Conservation (phyloP, 2,888 invertebrate species). For the Dascillus cervinus region DNA sequence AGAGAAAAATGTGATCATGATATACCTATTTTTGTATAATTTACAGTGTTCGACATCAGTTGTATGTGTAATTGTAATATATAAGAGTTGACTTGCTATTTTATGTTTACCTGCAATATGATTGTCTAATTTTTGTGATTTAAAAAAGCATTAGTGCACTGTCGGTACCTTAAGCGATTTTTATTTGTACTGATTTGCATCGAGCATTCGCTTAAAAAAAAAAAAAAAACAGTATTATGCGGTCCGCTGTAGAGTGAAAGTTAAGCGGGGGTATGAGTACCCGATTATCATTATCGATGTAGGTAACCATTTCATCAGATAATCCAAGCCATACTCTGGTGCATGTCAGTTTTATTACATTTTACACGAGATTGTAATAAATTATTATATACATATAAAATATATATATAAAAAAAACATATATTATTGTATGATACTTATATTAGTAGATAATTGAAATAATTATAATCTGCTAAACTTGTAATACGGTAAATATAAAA, state of each 20-base stretch:
- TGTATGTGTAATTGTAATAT: too few relatives aligned
- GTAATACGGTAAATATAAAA: conserved; percentile 42
- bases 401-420: conserved; percentile 32
- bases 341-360: conserved; percentile 43
- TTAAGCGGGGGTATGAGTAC: conserved; percentile 31
- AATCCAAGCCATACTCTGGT: conserved; percentile 41
- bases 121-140: too few relatives aligned
- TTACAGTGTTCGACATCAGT: too few relatives aligned
- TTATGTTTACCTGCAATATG: too few relatives aligned
- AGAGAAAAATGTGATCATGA: too few relatives aligned
- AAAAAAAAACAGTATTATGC: conserved; percentile 21
- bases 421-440: too few relatives aligned
- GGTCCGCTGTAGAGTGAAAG: conserved; percentile 27
- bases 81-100: too few relatives aligned
- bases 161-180: too few relatives aligned
- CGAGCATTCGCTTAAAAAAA: background rate
- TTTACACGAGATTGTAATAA: conserved; percentile 38
- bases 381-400: conserved; percentile 31
- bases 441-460: conserved; percentile 40
- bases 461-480: conserved; percentile 41
- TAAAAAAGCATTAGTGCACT: too few relatives aligned
- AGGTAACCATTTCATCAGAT: too few relatives aligned
- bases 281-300: conserved; percentile 26
- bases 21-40: too few relatives aligned
- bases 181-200: too few relatives aligned